Conservation (phyloP, 2,888 invertebrate genomes). For the Melipona beecheii region DNA sequence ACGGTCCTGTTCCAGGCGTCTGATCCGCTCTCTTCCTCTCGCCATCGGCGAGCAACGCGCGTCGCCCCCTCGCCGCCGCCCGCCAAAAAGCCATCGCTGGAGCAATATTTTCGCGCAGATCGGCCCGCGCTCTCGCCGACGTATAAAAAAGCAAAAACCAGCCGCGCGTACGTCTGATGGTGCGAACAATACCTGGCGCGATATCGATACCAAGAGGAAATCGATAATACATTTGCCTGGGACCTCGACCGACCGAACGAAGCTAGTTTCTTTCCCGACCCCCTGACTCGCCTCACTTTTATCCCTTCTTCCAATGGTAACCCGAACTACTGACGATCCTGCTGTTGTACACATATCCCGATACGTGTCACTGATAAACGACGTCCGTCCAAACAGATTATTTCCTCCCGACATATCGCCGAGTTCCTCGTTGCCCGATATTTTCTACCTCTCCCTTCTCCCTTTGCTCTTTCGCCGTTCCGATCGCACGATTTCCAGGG, state of each 20-base stretch:
- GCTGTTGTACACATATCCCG: conserved; percentile 27
- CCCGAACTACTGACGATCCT: conserved; percentile 22
- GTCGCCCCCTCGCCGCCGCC: not conserved
- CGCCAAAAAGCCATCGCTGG: conserved; percentile 68
- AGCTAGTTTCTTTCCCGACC: conserved; percentile 4
- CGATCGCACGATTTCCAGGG: not conserved
- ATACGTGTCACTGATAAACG: conserved; percentile 63
- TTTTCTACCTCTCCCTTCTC: conserved; percentile 8
- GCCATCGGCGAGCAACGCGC: not conserved
- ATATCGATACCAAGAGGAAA: conserved; percentile 67
- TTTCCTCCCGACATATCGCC: conserved; percentile 54
- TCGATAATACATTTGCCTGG: conserved; percentile 68
- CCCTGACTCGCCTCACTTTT: conserved; percentile 22
- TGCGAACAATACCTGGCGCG: conserved; percentile 61
- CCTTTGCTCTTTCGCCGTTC: not conserved
- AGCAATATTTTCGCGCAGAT: conserved; percentile 68
- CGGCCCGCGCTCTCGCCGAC: conserved; percentile 35
- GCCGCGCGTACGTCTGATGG: conserved; percentile 34
- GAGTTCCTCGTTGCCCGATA: conserved; percentile 29
- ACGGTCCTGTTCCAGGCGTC: conserved; percentile 12
- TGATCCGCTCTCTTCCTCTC: not conserved
- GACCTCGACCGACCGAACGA: conserved; percentile 31
- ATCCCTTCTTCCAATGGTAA: conserved; percentile 41
- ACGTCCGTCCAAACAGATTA: conserved; percentile 66
- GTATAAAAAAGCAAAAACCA: conserved; percentile 46